These are phyloP conservation scores for Lasiurus borealis DNA, from an alignment of 2,113 vertebrate species.

Conservation along the genomic window DNA sequence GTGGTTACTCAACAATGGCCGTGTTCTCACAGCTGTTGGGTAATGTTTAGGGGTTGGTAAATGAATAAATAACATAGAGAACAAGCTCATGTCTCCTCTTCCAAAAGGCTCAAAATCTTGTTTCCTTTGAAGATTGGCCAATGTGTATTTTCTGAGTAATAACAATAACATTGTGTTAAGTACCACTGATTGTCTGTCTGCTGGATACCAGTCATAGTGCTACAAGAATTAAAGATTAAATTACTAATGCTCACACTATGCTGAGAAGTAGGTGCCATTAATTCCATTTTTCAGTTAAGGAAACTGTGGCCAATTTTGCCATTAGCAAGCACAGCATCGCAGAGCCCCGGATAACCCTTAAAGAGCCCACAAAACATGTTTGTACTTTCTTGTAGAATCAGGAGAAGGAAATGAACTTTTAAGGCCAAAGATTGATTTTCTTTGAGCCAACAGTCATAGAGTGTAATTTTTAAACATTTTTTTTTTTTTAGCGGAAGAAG, in stretches of 20 bases:
- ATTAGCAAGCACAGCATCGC: accelerated
- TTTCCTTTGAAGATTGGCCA: neutral
- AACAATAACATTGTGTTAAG: neutral
- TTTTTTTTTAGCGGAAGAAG: neutral
- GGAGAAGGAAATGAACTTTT: neutral
- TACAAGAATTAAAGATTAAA: neutral
- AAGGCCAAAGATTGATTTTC: neutral
- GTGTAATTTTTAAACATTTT: neutral
- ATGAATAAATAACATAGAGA: neutral
- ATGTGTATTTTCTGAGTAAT: neutral
- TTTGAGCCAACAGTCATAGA: neutral
- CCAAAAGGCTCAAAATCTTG: neutral
- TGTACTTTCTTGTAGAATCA: conserved; percentile 36
- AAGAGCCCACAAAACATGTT: neutral
- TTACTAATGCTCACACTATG: neutral
- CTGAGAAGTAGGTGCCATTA: neutral
- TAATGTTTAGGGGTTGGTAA: neutral
- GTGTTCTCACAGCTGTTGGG: neutral
- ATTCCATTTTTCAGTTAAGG: neutral
- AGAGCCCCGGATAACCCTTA: neutral
- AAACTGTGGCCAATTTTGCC: neutral
- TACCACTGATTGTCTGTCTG: neutral
- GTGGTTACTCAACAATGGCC: neutral
- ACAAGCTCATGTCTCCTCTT: neutral
- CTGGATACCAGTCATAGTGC: neutral